Evolutionary conservation across 2,888 invertebrate species (phyloP), one percentile per base, ranked within the genome.

Genomic region (Machimus rusticus): DNA sequence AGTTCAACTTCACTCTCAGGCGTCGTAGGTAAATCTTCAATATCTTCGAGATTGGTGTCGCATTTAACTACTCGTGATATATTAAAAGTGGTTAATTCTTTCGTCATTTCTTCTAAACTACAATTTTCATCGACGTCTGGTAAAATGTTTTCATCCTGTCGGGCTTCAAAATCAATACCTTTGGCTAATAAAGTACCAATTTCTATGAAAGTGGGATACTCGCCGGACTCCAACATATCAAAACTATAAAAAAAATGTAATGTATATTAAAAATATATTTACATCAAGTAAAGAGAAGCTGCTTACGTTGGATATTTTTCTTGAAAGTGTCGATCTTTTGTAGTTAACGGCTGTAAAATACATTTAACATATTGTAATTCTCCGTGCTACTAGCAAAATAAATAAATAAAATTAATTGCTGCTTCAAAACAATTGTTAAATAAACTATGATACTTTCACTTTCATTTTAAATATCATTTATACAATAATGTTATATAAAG

Each of bases 221-320:
- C 90, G 0, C 91, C 91, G 8, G 85, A 88, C 89, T 91, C 91
- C 88, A 91, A 89, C 90, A 91, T 91, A 74, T 90, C 89, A 89
- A 91, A 91, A 87, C 89, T 89, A 86, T 23, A 89, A 87, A 74
- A 74, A 74, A 39, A 39, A 86, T 23, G 31, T 16, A 86, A 76
- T 16, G 5, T 8, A 34, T 31, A 57, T 28, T 37, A 55, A 37
- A 66, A 34, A 55, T 39, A 43, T 74, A 34, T n/a, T 57, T 23
- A 23, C 31, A 28, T 12, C 9, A 39, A 66, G 8, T 55, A 57
- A 2, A 82, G 4, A 19, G 19, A 19, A 28, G n/a, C 16, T 46
- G 46, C 74, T 86, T 86, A 86, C 85, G 90, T 90, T 87, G 91
- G 91, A 88, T 90, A 90, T 86, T 90, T 90, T 89, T 90, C 90